Percentiles rank a stretch among this genome's conserved stretches.
phyloP scores from a whole-genome alignment of 2,113 vertebrate species.

The Sula dactylatra region DNA sequence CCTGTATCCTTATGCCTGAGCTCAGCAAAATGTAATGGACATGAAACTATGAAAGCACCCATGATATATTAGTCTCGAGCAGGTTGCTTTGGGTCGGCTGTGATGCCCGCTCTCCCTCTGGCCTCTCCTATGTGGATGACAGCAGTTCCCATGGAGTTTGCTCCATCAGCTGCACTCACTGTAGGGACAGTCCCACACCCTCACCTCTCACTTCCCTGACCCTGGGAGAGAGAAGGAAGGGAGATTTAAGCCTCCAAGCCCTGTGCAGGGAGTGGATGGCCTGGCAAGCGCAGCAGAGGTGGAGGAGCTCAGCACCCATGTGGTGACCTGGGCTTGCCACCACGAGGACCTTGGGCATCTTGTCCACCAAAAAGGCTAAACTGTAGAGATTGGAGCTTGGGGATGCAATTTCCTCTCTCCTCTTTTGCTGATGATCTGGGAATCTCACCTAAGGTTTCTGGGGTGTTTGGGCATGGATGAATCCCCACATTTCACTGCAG shows the following conservation, averaged over 20 bases:
- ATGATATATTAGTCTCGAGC: not conserved
- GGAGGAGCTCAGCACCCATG: not conserved
- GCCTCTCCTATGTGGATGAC: not conserved
- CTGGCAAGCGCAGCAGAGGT: fast-evolving
- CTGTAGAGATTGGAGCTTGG: not conserved
- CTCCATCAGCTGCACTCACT: not conserved
- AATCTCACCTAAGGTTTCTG: not conserved
- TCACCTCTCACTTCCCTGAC: not conserved
- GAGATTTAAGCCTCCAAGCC: not conserved
- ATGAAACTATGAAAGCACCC: not conserved
- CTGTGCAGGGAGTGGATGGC: not conserved
- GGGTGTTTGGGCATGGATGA: not conserved
- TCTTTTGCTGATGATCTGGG: not conserved
- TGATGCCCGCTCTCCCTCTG: fast-evolving
- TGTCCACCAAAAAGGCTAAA: not conserved
- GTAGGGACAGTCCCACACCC: not conserved
- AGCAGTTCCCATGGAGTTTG: not conserved
- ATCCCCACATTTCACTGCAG: not conserved
- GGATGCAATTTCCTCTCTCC: not conserved
- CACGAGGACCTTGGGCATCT: fast-evolving
- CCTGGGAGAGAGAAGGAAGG: not conserved
- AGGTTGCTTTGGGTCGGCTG: not conserved
- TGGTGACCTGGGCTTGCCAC: not conserved
- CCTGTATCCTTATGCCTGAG: constrained; percentile 2
- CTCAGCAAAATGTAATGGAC: not conserved